Base-by-base conservation (phyloP, 1,140 invertebrate species). In the Thaumatotibia leucotreta region DNA sequence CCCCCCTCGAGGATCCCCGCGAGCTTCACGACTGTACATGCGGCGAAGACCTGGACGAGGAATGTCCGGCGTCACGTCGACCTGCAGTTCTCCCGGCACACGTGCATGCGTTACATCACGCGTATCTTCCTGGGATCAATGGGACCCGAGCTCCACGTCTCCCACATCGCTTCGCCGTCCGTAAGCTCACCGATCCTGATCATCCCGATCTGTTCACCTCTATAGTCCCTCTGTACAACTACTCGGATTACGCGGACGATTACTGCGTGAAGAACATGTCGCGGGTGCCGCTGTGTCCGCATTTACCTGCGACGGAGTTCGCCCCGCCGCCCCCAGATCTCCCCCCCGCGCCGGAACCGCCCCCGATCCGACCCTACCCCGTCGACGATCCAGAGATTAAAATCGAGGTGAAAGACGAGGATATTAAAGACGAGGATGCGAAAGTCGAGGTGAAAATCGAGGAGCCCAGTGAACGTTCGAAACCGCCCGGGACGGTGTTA, bases 191-290 rank as follows among this genome's bases (percentile, higher is more conserved):
- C 10, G 83, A 91, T 68, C 73, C 88, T 1, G 73, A 89, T 31
- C 83, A 82, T 22, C 67, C 86, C 11, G 80, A 67, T 4, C 78
- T 84, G 9, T 91, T 90, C 79, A 70, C 83, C 33, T 83, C 76
- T 65, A 84, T 92, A 27, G 89, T 92, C 33, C 91, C 91, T 5
- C 86, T 90, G 22, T 92, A 88, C 77, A 88, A 85, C 29, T 92
- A 89, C 73, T 88, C 86, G 1, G 90, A 91, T 72, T 91, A 91
- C 74, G 86, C 89, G 31, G 82, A 89, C 74, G 90, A 91, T 64
- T 83, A 80, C 64, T 90, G 88, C 69, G 76, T 76, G 5, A 91
- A 91, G 65, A 91, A 91, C 66, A 69, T 90, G 69, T 70, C 76
- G n/a, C 73, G 78, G 0, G 80, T 89, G 29, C 80, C 80, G 6